phyloP scores from a whole-genome alignment of 1,140 invertebrate genomes.

The Polypedilum vanderplanki region DNA sequence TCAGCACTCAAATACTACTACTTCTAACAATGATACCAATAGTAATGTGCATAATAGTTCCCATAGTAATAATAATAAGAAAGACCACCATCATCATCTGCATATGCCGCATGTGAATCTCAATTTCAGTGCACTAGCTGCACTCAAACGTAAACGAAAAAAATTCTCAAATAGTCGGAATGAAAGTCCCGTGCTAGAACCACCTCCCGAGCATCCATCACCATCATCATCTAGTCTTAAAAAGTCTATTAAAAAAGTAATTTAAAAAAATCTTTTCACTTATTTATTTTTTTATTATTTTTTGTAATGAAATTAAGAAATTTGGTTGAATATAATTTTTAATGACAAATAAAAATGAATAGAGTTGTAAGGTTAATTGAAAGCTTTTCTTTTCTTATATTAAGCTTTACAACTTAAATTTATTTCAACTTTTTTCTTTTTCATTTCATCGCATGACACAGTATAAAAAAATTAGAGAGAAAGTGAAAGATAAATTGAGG shows the following conservation, averaged over 20 bases:
- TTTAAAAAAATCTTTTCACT: neutral
- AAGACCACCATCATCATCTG: conserved; percentile 29
- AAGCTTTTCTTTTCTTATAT: too few relatives aligned
- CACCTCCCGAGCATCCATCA: conserved; percentile 38
- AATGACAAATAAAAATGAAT: too few relatives aligned
- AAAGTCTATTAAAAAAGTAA: conserved; percentile 33
- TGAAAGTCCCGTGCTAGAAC: conserved; percentile 49
- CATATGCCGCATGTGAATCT: conserved; percentile 33
- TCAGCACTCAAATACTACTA: conserved; percentile 1
- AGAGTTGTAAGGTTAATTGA: too few relatives aligned
- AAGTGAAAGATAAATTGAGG: too few relatives aligned
- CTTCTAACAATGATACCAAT: neutral
- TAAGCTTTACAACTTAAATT: too few relatives aligned
- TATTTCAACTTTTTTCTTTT: too few relatives aligned
- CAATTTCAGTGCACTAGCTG: conserved; percentile 53
- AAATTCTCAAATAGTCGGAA: conserved; percentile 70
- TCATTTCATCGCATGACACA: too few relatives aligned
- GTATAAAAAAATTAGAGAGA: too few relatives aligned
- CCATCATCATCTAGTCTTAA: conserved; percentile 28
- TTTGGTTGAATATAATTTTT: neutral
- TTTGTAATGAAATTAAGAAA: neutral
- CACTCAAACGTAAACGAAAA: conserved; percentile 66
- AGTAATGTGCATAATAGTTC: conserved; percentile 26
- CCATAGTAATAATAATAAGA: conserved; percentile 26
- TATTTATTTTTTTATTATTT: neutral